phyloP scores from a whole-genome alignment of 1,140 invertebrate species.

The Elysia chlorotica region DNA sequence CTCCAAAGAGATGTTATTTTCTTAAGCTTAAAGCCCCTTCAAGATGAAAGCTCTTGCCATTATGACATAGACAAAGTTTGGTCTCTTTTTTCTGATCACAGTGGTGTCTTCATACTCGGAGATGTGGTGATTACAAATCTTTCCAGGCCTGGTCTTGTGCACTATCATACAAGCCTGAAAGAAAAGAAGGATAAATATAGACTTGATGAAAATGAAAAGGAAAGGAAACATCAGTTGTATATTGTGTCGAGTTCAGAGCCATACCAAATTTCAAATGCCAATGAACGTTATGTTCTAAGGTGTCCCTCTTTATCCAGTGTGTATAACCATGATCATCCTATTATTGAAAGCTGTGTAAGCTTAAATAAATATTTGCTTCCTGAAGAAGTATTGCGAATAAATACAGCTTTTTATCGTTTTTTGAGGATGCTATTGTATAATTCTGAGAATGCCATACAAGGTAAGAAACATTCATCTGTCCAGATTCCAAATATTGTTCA shows the following conservation, averaged over 20 bases:
- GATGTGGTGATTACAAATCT: slow-evolving; percentile 2
- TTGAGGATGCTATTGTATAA: background rate
- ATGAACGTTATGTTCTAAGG: background rate
- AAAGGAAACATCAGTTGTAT: slow-evolving; percentile 6
- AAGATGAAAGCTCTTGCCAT: no score
- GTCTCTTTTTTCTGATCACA: slow-evolving; percentile 8
- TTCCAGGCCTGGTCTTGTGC: slow-evolving; percentile 3
- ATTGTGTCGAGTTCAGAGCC: slow-evolving; percentile 5
- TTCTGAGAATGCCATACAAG: background rate
- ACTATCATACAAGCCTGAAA: background rate
- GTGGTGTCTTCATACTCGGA: slow-evolving; percentile 12
- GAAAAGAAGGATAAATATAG: no score
- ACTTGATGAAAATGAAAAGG: slow-evolving; percentile 6
- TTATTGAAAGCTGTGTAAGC: background rate
- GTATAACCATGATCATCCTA: background rate
- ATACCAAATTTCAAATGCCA: slow-evolving; percentile 3
- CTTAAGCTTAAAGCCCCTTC: slow-evolving; percentile 9
- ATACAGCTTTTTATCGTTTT: slow-evolving; percentile 8
- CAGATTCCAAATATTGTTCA: slow-evolving; percentile 18
- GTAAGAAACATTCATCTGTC: background rate
- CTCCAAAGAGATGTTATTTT: slow-evolving; percentile 11
- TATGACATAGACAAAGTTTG: no score
- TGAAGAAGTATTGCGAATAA: background rate
- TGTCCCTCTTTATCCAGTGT: background rate
- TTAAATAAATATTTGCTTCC: background rate